Percentiles rank a stretch among this genome's conserved stretches.
These are phyloP conservation scores for Oikopleura vanhoeffeni DNA, from an alignment of 23 tunicate genomes.

Conservation along the genomic window DNA sequence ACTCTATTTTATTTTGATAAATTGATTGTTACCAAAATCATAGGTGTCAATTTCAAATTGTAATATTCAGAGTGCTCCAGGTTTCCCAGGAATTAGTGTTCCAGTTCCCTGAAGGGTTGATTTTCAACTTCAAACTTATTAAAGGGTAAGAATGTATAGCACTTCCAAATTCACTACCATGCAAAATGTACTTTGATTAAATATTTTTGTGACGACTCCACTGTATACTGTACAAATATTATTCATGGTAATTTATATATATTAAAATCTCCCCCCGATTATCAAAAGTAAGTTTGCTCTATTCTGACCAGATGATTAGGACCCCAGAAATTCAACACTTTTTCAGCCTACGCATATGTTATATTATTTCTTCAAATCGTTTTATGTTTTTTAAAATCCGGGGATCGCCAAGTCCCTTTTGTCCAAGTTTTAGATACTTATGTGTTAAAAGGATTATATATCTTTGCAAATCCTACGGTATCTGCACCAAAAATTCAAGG, in stretches of 20 bases:
- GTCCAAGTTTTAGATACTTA: too few relatives aligned
- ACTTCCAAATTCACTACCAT: not conserved
- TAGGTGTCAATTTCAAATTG: too few relatives aligned
- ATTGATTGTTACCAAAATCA: too few relatives aligned
- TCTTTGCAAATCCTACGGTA: too few relatives aligned
- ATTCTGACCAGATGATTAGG: too few relatives aligned
- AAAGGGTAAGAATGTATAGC: conserved; percentile 62
- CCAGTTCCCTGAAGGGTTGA: conserved; percentile 99
- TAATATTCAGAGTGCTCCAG: conserved; percentile 81
- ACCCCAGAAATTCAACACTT: not conserved
- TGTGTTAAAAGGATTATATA: too few relatives aligned
- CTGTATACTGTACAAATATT: conserved; percentile 14
- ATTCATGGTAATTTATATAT: not conserved
- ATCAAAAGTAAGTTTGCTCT: too few relatives aligned
- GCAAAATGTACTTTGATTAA: not conserved
- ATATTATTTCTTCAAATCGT: not conserved
- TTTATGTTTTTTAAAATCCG: not conserved
- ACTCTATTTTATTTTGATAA: too few relatives aligned
- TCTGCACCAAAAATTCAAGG: too few relatives aligned
- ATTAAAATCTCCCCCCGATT: too few relatives aligned
- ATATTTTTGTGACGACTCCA: not conserved
- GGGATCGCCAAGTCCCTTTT: too few relatives aligned
- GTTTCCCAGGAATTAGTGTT: conserved; percentile 74
- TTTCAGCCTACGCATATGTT: too few relatives aligned
- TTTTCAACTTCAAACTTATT: conserved; percentile 90